These are phyloP conservation scores for Seriola aureovittata DNA, from an alignment of 2,113 vertebrate species.

Conservation along the genomic window DNA sequence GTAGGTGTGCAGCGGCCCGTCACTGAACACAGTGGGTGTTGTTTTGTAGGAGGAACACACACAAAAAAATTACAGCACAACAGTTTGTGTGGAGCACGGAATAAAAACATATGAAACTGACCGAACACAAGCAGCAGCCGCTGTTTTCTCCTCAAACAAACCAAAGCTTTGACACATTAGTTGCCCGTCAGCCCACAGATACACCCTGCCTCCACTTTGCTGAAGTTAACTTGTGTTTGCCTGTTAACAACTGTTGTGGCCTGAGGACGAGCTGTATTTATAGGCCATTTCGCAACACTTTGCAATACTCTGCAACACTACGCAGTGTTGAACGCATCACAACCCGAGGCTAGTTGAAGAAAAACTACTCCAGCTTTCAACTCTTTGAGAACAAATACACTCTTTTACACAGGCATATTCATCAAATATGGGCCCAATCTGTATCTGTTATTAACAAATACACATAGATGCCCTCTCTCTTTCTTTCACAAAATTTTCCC, in stretches of 20 bases:
- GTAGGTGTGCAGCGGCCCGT: slow-evolving; percentile 28
- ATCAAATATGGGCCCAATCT: slow-evolving; percentile 12
- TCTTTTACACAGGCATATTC: not conserved
- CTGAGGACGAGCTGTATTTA: slow-evolving; percentile 56
- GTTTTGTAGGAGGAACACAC: slow-evolving; percentile 28
- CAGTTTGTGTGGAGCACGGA: slow-evolving; percentile 19
- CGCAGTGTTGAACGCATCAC: slow-evolving; percentile 20
- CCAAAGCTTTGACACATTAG: slow-evolving; percentile 23
- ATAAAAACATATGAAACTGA: slow-evolving; percentile 37
- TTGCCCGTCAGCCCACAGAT: slow-evolving; percentile 45
- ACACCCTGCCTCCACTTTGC: slow-evolving; percentile 27
- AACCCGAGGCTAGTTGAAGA: slow-evolving; percentile 25
- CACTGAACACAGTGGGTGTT: slow-evolving; percentile 35
- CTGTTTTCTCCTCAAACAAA: slow-evolving; percentile 9
- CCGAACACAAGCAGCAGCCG: slow-evolving; percentile 45
- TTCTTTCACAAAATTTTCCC: not conserved
- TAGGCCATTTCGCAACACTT: slow-evolving; percentile 63
- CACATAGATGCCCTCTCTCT: not conserved
- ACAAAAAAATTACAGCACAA: not conserved
- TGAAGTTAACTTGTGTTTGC: slow-evolving; percentile 48
- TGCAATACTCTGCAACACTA: slow-evolving; percentile 54
- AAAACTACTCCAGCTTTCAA: slow-evolving; percentile 35
- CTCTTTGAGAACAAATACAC: slow-evolving; percentile 44
- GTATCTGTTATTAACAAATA: slow-evolving; percentile 16
- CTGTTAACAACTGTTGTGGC: slow-evolving; percentile 18